Evolutionary conservation across 2,113 vertebrate species (phyloP), one percentile per base, ranked within the genome.

Genomic region (Leucoraja erinaceus): DNA sequence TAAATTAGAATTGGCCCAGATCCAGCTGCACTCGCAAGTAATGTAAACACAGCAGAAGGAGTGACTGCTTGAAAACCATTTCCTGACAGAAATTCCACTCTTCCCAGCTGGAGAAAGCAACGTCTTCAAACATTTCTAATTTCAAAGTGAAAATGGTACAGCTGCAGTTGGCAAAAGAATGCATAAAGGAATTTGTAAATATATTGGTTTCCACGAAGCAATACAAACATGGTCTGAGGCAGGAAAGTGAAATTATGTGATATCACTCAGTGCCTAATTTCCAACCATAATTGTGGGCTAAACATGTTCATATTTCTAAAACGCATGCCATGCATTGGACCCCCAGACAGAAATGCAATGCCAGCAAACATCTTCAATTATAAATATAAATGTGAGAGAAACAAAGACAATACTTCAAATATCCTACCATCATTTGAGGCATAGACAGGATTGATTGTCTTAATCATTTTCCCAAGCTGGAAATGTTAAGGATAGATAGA

Each of bases 1-100:
- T 84, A n/a, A n/a, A 66, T 61, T 88, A 61, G 83, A 88, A 63
- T 63, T 88, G 83, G 83, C 83, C 56, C 83, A 66, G 83, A 5
- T 88, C 59, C 83, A 66, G 28, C n/a, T 88, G 28, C 59, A 31
- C 28, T 5, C 18, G 28, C 59, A 63, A 63, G 83, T 18, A 88
- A 88, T 66, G 31, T 61, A 88, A 88, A 88, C 31, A 63, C 12
- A 88, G 83, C 59, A 88, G 3, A 86, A 86, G 83, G 83, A 63
- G 9, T 63, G 83, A 88, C 83, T 63, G 83, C 83, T 63, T 63
- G 83, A 66, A 66, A 88, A 88, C 83, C n/a, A 28, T 31, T 88
- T 31, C 83, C n/a, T 63, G 59, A 66, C 59, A 63, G 83, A 88
- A 88, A 66, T 59, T 63, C 59, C n/a, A 88, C 83, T 88, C 28